Evolutionary conservation across 2,888 invertebrate species (phyloP).

Genomic region (Thymelicus acteon): DNA sequence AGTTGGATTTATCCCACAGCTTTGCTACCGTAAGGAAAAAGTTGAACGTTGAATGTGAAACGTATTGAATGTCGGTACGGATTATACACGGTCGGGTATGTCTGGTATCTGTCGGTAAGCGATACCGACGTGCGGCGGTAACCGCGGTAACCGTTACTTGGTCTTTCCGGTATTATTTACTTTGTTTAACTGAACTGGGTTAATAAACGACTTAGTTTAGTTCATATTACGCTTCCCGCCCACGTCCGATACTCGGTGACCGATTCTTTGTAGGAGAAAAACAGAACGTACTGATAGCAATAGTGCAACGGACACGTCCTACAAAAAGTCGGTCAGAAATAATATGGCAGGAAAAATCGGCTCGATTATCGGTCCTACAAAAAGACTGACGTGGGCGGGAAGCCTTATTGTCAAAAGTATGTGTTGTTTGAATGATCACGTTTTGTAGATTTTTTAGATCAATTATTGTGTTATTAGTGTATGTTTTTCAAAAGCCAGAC

Average conservation of each 20-base stretch:
- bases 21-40: not conserved
- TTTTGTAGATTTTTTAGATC: not conserved
- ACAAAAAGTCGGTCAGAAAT: too few relatives aligned
- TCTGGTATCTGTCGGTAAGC: not conserved
- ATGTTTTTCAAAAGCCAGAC: too few relatives aligned
- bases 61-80: constrained; percentile 4
- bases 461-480: too few relatives aligned
- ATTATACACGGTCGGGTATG: constrained; percentile 1
- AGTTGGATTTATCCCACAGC: too few relatives aligned
- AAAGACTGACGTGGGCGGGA: too few relatives aligned
- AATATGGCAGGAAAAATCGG: too few relatives aligned
- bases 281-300: too few relatives aligned
- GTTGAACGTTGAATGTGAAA: constrained; percentile 1
- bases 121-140: not conserved
- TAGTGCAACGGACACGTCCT: too few relatives aligned
- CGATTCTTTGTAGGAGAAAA: too few relatives aligned
- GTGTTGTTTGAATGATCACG: not conserved
- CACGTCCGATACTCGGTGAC: too few relatives aligned
- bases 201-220: constrained; percentile 1
- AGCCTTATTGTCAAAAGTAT: not conserved
- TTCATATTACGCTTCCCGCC: too few relatives aligned
- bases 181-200: not conserved
- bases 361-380: too few relatives aligned
- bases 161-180: not conserved
- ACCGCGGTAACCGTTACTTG: not conserved